Evolutionary conservation across 2,797 vertebrate species (phyloP).

Genomic region (Synaphobranchus kaupii): DNA sequence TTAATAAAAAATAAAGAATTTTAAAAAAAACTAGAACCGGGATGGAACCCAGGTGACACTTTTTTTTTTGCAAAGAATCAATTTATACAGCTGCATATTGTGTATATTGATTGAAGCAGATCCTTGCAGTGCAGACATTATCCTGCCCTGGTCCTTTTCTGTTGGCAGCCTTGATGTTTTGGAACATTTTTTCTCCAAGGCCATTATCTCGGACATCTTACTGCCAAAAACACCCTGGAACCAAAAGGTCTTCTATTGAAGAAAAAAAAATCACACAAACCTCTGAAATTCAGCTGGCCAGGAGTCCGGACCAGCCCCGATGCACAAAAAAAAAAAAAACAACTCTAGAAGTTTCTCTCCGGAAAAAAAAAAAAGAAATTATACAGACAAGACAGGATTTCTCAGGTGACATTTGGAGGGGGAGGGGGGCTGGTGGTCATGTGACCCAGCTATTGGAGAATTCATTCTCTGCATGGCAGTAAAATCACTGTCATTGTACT

Average conservation of each 20-base stretch:
- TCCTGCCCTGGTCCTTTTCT: background rate
- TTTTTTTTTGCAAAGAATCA: too few relatives aligned
- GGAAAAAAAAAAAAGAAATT: background rate
- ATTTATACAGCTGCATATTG: too few relatives aligned
- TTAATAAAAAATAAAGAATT: too few relatives aligned
- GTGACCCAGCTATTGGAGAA: background rate
- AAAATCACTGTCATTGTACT: background rate
- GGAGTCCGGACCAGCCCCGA: background rate
- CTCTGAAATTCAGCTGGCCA: background rate
- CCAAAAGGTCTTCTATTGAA: conserved; percentile 12
- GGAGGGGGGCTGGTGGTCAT: background rate
- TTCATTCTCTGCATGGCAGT: background rate
- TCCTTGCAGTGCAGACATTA: background rate
- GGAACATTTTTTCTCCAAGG: background rate
- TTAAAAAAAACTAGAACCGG: too few relatives aligned
- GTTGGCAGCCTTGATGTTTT: conserved; percentile 5
- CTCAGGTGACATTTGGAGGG: background rate
- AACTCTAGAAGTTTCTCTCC: background rate
- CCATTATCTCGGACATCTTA: conserved; percentile 9
- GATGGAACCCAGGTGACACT: too few relatives aligned
- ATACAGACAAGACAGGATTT: background rate
- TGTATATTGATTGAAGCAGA: background rate
- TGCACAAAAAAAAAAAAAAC: background rate
- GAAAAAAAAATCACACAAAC: background rate
- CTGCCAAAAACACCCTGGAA: conserved; percentile 21